A percentile compares a stretch with the other conserved stretches of the same genome.
Conservation (phyloP, 1,140 invertebrate genomes). For the Neotoxoptera formosana region DNA sequence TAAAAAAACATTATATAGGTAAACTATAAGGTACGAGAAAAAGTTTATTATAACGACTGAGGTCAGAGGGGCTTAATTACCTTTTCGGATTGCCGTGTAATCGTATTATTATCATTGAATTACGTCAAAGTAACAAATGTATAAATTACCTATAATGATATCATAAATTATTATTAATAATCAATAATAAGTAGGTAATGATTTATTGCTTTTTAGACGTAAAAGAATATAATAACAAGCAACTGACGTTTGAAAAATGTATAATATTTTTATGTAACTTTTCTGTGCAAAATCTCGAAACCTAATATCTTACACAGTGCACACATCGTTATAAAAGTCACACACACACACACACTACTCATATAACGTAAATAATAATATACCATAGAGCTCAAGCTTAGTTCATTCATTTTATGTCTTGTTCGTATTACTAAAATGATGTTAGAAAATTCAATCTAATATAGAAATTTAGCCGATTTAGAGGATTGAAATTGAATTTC, state of each 20-base stretch:
- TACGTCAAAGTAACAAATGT: background rate
- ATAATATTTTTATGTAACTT: background rate
- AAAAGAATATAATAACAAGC: background rate
- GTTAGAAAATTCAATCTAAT: background rate
- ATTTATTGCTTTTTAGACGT: background rate
- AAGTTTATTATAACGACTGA: background rate
- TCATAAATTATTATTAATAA: background rate
- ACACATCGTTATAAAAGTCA: background rate
- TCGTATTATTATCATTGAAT: background rate
- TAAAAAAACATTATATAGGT: too few species aligned
- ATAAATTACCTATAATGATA: background rate
- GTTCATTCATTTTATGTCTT: background rate
- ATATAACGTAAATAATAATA: constrained; percentile 8
- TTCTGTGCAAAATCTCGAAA: background rate
- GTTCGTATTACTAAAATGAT: background rate
- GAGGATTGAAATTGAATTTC: background rate
- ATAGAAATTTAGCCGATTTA: background rate
- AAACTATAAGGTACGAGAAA: too few species aligned
- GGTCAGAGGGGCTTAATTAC: background rate
- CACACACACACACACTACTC: background rate
- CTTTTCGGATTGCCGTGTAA: background rate
- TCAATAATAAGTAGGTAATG: background rate
- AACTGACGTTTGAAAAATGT: too few species aligned
- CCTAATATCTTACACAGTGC: background rate
- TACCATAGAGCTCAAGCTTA: background rate